Evolutionary conservation across 2,888 invertebrate genomes (phyloP).

Genomic region (Athrips mouffetella): DNA sequence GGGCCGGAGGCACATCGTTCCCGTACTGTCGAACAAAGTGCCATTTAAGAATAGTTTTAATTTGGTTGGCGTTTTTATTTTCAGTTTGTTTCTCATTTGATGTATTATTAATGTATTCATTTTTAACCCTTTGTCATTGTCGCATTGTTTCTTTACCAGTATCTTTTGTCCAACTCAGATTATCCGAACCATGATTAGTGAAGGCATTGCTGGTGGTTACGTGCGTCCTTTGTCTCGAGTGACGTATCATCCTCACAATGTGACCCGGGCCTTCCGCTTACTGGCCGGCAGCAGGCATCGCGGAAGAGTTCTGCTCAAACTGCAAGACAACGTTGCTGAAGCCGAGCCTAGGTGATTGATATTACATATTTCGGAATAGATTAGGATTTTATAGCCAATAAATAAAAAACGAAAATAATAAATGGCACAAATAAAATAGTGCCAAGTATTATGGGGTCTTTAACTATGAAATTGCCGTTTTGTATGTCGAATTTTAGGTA

Average conservation of each 20-base stretch:
- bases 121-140: too few species aligned
- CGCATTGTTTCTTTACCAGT: too few species aligned
- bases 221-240: conserved; percentile 51
- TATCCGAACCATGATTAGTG: conserved; percentile 38
- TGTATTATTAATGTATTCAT: too few species aligned
- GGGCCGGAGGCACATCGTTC: too few species aligned
- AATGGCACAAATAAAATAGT: too few species aligned
- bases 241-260: conserved; percentile 35
- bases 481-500: neutral
- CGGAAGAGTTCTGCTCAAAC: conserved; percentile 44
- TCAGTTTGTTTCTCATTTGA: too few species aligned
- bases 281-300: conserved; percentile 42
- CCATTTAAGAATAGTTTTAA: too few species aligned
- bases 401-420: too few species aligned
- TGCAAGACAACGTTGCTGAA: conserved; percentile 22
- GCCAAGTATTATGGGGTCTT: too few species aligned
- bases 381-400: too few species aligned
- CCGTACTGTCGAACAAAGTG: too few species aligned
- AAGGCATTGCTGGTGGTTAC: conserved; percentile 47
- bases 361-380: conserved; percentile 6
- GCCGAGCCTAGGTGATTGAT: conserved; percentile 30
- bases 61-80: too few species aligned
- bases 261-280: conserved; percentile 44
- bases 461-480: neutral
- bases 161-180: conserved; percentile 26